A percentile compares a stretch with the other conserved stretches of the same genome.
Evolutionary conservation across 1,140 invertebrate genomes (phyloP).

Genomic region (Tetranychus urticae): DNA sequence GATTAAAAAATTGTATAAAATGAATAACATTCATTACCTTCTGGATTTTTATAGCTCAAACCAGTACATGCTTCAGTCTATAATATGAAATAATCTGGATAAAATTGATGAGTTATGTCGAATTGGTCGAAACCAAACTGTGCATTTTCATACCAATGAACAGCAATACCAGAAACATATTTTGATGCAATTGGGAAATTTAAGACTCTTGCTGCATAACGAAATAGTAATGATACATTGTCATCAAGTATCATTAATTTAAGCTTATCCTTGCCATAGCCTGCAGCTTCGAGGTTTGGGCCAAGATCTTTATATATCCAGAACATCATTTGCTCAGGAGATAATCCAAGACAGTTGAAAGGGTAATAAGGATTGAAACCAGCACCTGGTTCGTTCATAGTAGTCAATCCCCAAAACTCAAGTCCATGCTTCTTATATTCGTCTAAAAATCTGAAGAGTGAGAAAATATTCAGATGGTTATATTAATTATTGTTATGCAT

Average conservation of each 20-base stretch:
- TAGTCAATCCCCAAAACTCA: conserved; percentile 25
- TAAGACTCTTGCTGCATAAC: not conserved
- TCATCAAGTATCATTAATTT: conserved; percentile 6
- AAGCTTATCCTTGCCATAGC: conserved; percentile 8
- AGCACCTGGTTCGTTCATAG: conserved; percentile 24
- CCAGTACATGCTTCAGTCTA: conserved; percentile 24
- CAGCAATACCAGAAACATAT: conserved; percentile 12
- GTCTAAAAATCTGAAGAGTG: conserved; percentile 19
- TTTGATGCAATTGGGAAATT: not conserved
- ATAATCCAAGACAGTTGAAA: not conserved
- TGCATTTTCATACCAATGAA: conserved; percentile 41
- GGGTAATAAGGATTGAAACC: conserved; percentile 20
- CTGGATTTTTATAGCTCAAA: conserved; percentile 20
- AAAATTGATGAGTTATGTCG: conserved; percentile 11
- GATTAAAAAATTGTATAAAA: conserved; percentile 28
- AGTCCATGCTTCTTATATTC: conserved; percentile 3
- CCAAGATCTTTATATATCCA: not conserved
- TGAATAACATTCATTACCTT: conserved; percentile 41
- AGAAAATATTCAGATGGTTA: not conserved
- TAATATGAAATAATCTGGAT: conserved; percentile 44
- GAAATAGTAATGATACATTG: not conserved
- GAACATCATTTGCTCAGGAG: not conserved
- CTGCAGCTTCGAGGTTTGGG: conserved; percentile 18
- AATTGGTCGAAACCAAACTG: not conserved
- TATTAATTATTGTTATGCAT: not conserved